Conservation (phyloP, 2,797 vertebrate species). For the Xiphophorus birchmanni region DNA sequence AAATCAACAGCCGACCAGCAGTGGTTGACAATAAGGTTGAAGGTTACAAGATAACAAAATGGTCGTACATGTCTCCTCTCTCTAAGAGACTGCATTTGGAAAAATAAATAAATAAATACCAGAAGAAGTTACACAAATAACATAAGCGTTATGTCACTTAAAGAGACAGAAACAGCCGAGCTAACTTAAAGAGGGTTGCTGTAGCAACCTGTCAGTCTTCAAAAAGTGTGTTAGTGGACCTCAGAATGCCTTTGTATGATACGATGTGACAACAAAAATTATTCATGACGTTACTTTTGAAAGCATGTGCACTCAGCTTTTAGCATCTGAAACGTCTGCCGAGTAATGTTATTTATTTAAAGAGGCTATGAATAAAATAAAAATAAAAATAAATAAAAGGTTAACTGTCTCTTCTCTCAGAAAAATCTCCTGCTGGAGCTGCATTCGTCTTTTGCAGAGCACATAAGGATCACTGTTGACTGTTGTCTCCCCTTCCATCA, state of each 20-base stretch:
- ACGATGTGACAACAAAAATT: conserved; percentile 6
- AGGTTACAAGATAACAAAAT: too few relatives aligned
- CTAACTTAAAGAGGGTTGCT: background rate
- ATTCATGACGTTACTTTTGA: conserved; percentile 7
- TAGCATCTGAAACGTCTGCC: background rate
- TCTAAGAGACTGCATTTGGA: background rate
- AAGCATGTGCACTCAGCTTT: conserved; percentile 5
- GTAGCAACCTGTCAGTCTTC: background rate
- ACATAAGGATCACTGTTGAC: conserved; percentile 1
- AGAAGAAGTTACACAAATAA: background rate
- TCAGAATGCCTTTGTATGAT: background rate
- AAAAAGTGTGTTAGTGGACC: background rate
- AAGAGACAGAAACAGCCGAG: conserved; percentile 8
- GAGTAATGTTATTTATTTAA: conserved; percentile 48
- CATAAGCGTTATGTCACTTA: background rate
- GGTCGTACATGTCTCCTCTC: background rate
- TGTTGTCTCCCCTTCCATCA: background rate
- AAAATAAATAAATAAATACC: background rate
- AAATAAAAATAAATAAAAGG: conserved; percentile 56
- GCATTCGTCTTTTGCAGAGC: conserved; percentile 40
- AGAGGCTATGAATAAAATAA: conserved; percentile 62
- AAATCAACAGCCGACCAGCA: too few relatives aligned
- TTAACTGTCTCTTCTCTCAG: conserved; percentile 20
- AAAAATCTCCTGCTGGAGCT: conserved; percentile 36
- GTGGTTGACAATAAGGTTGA: conserved; percentile 3